phyloP scores from a whole-genome alignment of 2,888 invertebrate species.

The Drosophila pseudotakahashii region DNA sequence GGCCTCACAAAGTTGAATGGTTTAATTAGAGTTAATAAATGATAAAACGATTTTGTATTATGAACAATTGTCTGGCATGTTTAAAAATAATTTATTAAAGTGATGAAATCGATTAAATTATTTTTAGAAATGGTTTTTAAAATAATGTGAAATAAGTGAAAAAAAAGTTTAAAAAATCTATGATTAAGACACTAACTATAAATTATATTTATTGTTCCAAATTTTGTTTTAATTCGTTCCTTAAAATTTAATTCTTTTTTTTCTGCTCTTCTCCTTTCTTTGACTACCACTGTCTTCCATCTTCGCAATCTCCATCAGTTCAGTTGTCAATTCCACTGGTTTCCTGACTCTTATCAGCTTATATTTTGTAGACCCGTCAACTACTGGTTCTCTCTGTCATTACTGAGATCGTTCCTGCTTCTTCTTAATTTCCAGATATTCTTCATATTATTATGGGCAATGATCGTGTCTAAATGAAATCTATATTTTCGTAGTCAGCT shows the following conservation, averaged over 20 bases:
- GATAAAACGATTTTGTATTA: slow-evolving; percentile 1
- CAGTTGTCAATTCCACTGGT: slow-evolving; percentile 24
- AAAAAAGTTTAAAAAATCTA: too few relatives aligned
- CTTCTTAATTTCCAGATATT: slow-evolving; percentile 31
- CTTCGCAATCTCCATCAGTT: background rate
- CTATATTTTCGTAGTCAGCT: slow-evolving; percentile 58
- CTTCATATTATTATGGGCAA: slow-evolving; percentile 64
- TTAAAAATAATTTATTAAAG: background rate
- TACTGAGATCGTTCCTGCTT: slow-evolving; percentile 65
- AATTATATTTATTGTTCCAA: background rate
- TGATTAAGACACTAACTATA: too few relatives aligned
- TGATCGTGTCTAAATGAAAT: slow-evolving; percentile 79
- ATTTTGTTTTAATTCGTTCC: background rate
- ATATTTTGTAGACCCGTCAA: slow-evolving; percentile 55
- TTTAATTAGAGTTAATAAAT: slow-evolving; percentile 65
- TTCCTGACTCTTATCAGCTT: slow-evolving; percentile 71
- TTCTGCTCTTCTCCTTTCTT: background rate
- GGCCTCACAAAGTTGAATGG: slow-evolving; percentile 51
- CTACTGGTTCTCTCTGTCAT: slow-evolving; percentile 64
- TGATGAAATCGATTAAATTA: background rate
- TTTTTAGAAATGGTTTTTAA: background rate
- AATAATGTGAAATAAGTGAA: too few relatives aligned
- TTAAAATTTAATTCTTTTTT: too few relatives aligned
- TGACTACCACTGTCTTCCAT: background rate
- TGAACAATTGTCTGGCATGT: too few relatives aligned